Base-by-base conservation (phyloP, 2,888 invertebrate species). In the Amblyteles armatorius region DNA sequence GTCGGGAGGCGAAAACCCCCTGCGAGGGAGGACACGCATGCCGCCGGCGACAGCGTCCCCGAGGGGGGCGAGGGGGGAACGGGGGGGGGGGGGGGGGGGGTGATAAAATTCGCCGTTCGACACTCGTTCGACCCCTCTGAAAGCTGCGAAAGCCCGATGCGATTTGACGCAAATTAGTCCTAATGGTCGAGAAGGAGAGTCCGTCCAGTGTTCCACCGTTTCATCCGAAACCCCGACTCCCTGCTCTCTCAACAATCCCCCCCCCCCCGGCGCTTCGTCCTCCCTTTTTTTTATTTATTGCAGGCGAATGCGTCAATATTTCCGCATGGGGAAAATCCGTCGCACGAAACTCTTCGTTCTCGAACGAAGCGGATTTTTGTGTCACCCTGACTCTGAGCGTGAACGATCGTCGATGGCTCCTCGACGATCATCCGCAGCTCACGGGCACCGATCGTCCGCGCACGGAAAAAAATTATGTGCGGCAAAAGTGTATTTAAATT, bases 81-180 rank as follows among this genome's bases (percentile, higher is more conserved):
- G 40, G n/a, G 19, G 5, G 72, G 16, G 16, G n/a, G 72, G 16
- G 16, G n/a, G 40, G 40, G 40, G n/a, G 19, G 5, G 72, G 16
- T 40, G 22, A 52, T 52, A 50, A 65, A 55, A 55, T 67, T 63
- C 40, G 63, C 67, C 19, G 84, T 67, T 73, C 63, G 72, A 33
- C 78, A 79, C 73, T 79, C 82, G 50, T 63, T 65, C 69, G 79
- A 72, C 67, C 63, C 79, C 85, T 55, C 79, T 79, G 55, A 67
- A 82, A 65, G 82, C 74, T 81, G 55, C 40, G 74, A 74, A 84
- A 79, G 69, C 82, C 81, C 88, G 87, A 90, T 88, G 88, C 89
- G 89, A 91, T 91, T 91, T 90, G 89, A 91, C 91, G 90, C 91
- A 90, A 91, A 92, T 92, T 91, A 92, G 91, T 90, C 89, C 87